Evolutionary conservation across 2,888 invertebrate genomes (phyloP), one percentile per base, ranked within the genome.

Genomic region (Argyra leucocephala): DNA sequence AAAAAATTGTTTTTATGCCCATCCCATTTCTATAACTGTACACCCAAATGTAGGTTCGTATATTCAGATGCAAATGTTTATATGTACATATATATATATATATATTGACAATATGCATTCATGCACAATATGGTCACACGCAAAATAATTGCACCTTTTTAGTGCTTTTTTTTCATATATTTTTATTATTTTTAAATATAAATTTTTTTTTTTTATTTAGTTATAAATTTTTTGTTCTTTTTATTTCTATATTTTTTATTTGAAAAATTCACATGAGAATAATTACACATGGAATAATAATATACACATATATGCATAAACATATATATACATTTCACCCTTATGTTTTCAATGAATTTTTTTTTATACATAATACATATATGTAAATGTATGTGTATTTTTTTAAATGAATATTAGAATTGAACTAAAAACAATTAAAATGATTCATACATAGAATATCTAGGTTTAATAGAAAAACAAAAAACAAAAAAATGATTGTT

Each of bases 91-190:
- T 3, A 18, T 48, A 48, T 48, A 18, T 48, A 31, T 18, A 48
- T 18, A 48, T 48, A 18, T 48, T 18, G 2, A 37, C 2, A 18
- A 18, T 18, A 48, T 48, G 48, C 48, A 48, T 48, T 15, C n/a
- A 18, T 48, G n/a, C n/a, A 48, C 48, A 48, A 48, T 48, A 18
- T 48, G 48, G 48, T 48, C 48, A 48, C 48, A 48, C 48, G 48
- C 48, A 48, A 48, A 48, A 18, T 48, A 48, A 48, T 48, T 48
- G 48, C 18, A 48, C 48, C 48, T 48, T 15, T 31, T 31, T 31
- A 31, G n/a, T 31, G 10, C 5, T 31, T 31, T 31, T 31, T 31
- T 31, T 31, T 31, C 10, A 5, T 31, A 10, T 31, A 10, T 31
- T n/a, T n/a, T n/a, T 31, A 31, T 31, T 31, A 31, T 31, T 31